Evolutionary conservation across 1,140 invertebrate species (phyloP).

Genomic region (Manduca sexta): DNA sequence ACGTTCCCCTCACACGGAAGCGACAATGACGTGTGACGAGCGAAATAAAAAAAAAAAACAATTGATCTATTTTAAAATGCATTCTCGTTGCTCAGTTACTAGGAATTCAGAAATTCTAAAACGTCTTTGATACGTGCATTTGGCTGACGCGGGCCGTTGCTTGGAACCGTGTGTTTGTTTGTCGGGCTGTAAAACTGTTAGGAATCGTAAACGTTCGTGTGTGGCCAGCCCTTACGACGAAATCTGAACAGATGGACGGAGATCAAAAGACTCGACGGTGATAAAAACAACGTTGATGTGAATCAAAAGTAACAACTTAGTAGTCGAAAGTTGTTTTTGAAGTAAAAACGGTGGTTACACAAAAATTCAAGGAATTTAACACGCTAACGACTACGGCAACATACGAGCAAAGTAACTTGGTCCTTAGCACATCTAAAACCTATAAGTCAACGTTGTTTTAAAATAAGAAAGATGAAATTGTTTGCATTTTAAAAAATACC

Average conservation of each 20-base stretch:
- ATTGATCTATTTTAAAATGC: conserved; percentile 28
- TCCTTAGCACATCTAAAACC: too few relatives aligned
- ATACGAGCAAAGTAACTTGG: too few relatives aligned
- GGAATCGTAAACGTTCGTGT: conserved; percentile 67
- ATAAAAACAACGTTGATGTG: conserved; percentile 65
- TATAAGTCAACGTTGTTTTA: too few relatives aligned
- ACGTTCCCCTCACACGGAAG: neutral
- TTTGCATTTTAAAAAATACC: too few relatives aligned
- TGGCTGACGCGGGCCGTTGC: conserved; percentile 46
- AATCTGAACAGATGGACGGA: conserved; percentile 61
- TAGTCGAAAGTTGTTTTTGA: conserved; percentile 17
- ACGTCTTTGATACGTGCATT: conserved; percentile 60
- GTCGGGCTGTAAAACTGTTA: conserved; percentile 62
- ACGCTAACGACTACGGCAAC: neutral
- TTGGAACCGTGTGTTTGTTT: conserved; percentile 68
- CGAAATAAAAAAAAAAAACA: conserved; percentile 19
- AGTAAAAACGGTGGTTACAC: neutral
- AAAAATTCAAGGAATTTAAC: neutral
- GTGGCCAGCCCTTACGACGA: conserved; percentile 69
- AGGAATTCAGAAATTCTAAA: conserved; percentile 47
- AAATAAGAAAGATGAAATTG: neutral
- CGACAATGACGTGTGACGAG: conserved; percentile 5
- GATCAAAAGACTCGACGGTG: conserved; percentile 57
- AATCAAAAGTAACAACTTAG: conserved; percentile 60
- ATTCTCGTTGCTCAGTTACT: conserved; percentile 25